Conservation (phyloP, 2,888 invertebrate genomes). For the Anticlea derivata region DNA sequence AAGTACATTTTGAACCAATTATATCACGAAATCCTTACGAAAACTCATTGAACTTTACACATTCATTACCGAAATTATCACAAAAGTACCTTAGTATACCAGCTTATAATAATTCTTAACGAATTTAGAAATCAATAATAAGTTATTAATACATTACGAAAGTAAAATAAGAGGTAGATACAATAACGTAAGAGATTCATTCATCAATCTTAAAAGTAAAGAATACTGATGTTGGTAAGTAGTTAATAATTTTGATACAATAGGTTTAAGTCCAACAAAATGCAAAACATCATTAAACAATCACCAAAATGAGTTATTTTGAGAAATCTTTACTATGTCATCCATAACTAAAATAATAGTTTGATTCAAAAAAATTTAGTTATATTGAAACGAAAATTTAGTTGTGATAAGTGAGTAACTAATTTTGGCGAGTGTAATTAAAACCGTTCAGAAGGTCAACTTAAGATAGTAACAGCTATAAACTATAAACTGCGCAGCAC, state of each 20-base stretch:
- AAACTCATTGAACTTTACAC: slow-evolving; percentile 36
- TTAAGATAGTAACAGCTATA: slow-evolving; percentile 44
- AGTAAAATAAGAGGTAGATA: slow-evolving; percentile 80
- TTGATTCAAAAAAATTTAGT: not conserved
- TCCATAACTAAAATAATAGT: too few relatives aligned
- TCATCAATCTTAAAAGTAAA: slow-evolving; percentile 63
- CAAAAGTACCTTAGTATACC: slow-evolving; percentile 56
- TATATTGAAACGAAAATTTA: slow-evolving; percentile 2
- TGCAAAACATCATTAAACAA: slow-evolving; percentile 1
- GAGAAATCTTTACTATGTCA: too few relatives aligned
- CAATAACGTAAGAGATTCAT: slow-evolving; percentile 75
- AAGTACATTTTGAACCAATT: slow-evolving; percentile 27
- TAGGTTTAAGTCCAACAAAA: slow-evolving; percentile 10
- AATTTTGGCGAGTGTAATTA: slow-evolving; percentile 6
- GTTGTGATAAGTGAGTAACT: slow-evolving; percentile 1
- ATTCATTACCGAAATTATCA: slow-evolving; percentile 62
- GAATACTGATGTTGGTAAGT: slow-evolving; percentile 79
- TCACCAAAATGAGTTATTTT: slow-evolving; percentile 1
- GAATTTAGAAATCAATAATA: slow-evolving; percentile 65
- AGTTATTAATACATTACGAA: slow-evolving; percentile 68
- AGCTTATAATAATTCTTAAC: slow-evolving; percentile 39
- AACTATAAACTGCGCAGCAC: slow-evolving; percentile 64
- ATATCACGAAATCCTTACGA: slow-evolving; percentile 22
- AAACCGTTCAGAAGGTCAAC: slow-evolving; percentile 9
- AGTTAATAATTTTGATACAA: slow-evolving; percentile 40